A percentile compares a stretch with the other conserved stretches of the same genome.
Evolutionary conservation across 2,113 vertebrate species (phyloP).

Genomic region (Python bivittatus): DNA sequence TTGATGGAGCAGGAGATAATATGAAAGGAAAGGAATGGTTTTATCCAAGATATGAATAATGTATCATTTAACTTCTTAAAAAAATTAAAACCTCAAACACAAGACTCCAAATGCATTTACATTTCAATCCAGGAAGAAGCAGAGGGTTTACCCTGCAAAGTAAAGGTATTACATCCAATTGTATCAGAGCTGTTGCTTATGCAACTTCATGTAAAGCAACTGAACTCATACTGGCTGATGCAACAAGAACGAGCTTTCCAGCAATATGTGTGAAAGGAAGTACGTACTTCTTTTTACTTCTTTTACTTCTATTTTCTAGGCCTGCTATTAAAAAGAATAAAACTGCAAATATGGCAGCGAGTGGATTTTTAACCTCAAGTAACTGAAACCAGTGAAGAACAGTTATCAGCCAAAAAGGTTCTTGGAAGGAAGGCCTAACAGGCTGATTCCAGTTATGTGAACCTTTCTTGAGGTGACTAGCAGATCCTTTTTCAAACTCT

Average conservation of each 20-base stretch:
- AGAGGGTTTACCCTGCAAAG: background rate
- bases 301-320: background rate
- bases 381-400: too few species aligned
- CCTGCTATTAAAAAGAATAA: background rate
- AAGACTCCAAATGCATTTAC: background rate
- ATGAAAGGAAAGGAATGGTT: background rate
- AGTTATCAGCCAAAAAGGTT: too few species aligned
- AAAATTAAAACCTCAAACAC: background rate
- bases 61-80: background rate
- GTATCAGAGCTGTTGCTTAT: constrained; percentile 42
- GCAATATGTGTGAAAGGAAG: constrained; percentile 40
- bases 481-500: too few species aligned
- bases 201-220: constrained; percentile 45
- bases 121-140: background rate
- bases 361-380: too few species aligned
- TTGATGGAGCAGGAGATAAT: background rate
- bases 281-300: background rate
- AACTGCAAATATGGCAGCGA: too few species aligned
- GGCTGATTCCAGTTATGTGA: too few species aligned
- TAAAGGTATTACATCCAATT: background rate
- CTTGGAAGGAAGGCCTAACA: too few species aligned
- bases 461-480: too few species aligned
- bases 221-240: constrained; percentile 39
- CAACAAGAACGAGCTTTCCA: constrained; percentile 2
- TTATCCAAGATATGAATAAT: background rate